Evolutionary conservation across 1,140 invertebrate species (phyloP).

Genomic region (Anoplophora glabripennis): DNA sequence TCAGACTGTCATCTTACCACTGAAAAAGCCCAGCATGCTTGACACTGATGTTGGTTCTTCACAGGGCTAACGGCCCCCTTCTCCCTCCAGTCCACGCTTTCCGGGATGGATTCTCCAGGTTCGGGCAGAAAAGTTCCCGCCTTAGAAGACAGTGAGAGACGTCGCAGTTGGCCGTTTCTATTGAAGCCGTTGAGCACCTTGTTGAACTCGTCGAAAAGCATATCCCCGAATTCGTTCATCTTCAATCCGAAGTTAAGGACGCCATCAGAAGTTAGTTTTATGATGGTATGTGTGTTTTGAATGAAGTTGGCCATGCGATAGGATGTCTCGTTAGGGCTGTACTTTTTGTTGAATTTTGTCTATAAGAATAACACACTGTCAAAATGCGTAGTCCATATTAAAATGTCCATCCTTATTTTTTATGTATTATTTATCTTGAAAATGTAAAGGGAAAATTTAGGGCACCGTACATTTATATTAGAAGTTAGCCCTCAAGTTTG

Average conservation of each 20-base stretch:
- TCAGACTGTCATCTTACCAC: conserved; percentile 47
- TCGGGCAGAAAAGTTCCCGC: too few species aligned
- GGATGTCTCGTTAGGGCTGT: background rate
- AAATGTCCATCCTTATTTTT: too few species aligned
- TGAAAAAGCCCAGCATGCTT: conserved; percentile 57
- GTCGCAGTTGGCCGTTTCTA: conserved; percentile 18
- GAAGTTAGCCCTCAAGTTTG: too few species aligned
- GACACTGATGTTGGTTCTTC: conserved; percentile 43
- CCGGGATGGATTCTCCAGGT: conserved; percentile 30
- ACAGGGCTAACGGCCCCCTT: conserved; percentile 38
- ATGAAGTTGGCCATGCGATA: background rate
- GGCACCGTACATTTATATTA: too few species aligned
- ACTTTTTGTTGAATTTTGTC: background rate
- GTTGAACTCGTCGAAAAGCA: conserved; percentile 28
- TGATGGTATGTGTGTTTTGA: background rate
- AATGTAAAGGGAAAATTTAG: too few species aligned
- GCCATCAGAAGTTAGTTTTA: background rate
- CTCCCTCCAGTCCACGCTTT: conserved; percentile 29
- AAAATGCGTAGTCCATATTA: too few species aligned
- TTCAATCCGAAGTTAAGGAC: background rate
- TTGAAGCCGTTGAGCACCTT: conserved; percentile 38
- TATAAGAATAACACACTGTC: too few species aligned
- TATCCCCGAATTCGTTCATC: background rate
- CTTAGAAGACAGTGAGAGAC: too few species aligned
- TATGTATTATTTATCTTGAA: too few species aligned